Evolutionary conservation across 1,140 invertebrate species (phyloP).

Genomic region (Amphibalanus amphitrite): DNA sequence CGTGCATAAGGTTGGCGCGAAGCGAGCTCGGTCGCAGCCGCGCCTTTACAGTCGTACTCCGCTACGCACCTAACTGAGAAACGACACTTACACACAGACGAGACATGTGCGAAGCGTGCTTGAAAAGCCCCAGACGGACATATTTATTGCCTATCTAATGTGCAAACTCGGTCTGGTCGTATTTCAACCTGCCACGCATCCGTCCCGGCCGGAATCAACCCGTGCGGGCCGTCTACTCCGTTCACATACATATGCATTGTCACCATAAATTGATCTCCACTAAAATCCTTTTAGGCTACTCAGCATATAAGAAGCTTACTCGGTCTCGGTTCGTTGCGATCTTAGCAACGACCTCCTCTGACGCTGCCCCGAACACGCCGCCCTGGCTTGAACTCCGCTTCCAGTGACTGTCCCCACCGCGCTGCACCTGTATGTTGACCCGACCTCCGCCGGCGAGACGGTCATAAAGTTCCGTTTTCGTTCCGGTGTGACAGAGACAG

Average conservation of each 20-base stretch:
- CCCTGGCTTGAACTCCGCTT: no score
- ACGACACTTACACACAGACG: not conserved
- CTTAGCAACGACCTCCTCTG: no score
- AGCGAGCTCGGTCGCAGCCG: not conserved
- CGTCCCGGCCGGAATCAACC: not conserved
- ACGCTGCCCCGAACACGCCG: no score
- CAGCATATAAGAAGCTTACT: not conserved
- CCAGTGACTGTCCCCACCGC: no score
- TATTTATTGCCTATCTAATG: not conserved
- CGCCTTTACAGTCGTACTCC: not conserved
- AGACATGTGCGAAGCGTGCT: not conserved
- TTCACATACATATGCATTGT: constrained; percentile 1
- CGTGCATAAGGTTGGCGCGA: no score
- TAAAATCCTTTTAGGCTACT: not conserved
- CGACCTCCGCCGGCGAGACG: no score
- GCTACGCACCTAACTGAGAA: not conserved
- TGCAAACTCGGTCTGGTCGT: not conserved
- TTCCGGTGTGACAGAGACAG: no score
- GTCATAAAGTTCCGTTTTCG: no score
- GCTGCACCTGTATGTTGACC: no score
- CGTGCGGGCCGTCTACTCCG: not conserved
- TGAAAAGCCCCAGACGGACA: not conserved
- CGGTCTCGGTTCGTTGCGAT: no score
- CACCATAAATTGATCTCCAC: not conserved
- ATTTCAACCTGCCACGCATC: not conserved